Percentiles rank a stretch among this genome's conserved stretches.
Evolutionary conservation across 2,888 invertebrate genomes (phyloP).

Genomic region (Agrotis exclamationis): DNA sequence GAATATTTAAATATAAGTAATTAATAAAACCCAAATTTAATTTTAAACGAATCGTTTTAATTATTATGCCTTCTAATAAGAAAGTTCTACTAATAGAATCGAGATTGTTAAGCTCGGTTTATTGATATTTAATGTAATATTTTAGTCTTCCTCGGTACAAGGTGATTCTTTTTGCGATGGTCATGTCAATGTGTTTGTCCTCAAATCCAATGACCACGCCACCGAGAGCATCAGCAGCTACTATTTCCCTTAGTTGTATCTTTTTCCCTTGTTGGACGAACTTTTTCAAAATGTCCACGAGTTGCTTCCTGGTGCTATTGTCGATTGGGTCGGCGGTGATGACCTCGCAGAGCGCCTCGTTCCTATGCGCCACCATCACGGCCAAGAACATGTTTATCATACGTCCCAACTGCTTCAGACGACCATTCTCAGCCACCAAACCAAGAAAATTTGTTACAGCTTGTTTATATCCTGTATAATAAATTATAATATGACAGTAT

Average conservation of each 20-base stretch:
- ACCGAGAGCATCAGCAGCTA: slow-evolving; percentile 80
- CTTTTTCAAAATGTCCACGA: slow-evolving; percentile 77
- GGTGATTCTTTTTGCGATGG: slow-evolving; percentile 79
- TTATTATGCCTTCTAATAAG: not conserved
- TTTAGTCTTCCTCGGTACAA: slow-evolving; percentile 82
- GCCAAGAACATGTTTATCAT: slow-evolving; percentile 79
- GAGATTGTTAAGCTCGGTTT: slow-evolving; percentile 7
- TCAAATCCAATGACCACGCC: slow-evolving; percentile 85
- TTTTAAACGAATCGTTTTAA: not conserved
- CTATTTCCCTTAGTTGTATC: slow-evolving; percentile 81
- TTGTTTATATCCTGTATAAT: slow-evolving; percentile 77
- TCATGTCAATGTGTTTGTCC: slow-evolving; percentile 85
- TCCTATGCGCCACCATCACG: slow-evolving; percentile 85
- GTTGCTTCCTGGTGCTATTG: slow-evolving; percentile 65
- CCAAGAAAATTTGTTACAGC: slow-evolving; percentile 79
- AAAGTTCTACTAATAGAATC: not conserved
- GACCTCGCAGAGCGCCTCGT: slow-evolving; percentile 83
- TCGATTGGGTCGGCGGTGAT: slow-evolving; percentile 84
- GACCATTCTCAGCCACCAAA: slow-evolving; percentile 83
- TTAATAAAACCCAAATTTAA: slow-evolving; percentile 11
- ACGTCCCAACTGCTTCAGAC: slow-evolving; percentile 77
- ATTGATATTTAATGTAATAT: slow-evolving; percentile 70
- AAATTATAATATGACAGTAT: not conserved
- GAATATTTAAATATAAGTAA: slow-evolving; percentile 15
- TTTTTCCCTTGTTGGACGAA: slow-evolving; percentile 79